A percentile compares a stretch with the other conserved stretches of the same genome.
Evolutionary conservation across 2,888 invertebrate species (phyloP).

Genomic region (Stramonita haemastoma): DNA sequence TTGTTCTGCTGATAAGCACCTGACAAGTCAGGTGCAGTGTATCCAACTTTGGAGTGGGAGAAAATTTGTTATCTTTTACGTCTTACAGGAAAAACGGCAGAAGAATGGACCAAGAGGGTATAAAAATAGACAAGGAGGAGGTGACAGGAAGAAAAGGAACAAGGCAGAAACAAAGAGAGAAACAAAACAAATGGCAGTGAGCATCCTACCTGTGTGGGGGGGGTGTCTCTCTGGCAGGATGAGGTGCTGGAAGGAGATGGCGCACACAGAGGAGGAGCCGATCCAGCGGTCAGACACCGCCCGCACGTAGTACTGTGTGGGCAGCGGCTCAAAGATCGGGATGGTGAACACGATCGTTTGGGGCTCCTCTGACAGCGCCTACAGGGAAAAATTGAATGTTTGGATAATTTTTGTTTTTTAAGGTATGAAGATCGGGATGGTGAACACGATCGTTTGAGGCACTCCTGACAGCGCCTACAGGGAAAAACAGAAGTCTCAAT

Average conservation of each 20-base stretch:
- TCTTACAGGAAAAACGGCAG: no score
- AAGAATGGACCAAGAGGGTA: no score
- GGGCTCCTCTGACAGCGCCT: constrained; percentile 85
- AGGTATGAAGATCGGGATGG: constrained; percentile 88
- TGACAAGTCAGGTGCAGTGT: no score
- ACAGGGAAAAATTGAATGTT: constrained; percentile 51
- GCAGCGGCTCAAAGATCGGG: constrained; percentile 90
- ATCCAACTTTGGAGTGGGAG: no score
- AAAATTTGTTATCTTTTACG: no score
- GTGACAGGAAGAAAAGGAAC: no score
- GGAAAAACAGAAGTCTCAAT: neutral
- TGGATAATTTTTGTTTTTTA: neutral
- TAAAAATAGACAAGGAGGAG: no score
- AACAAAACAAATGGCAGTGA: no score
- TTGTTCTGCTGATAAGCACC: no score
- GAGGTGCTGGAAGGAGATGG: constrained; percentile 87
- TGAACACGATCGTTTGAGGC: constrained; percentile 92
- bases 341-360: constrained; percentile 96
- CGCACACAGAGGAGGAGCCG: constrained; percentile 80
- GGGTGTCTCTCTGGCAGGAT: constrained; percentile 94
- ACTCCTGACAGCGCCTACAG: constrained; percentile 85
- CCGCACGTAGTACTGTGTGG: constrained; percentile 93
- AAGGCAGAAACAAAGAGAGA: no score
- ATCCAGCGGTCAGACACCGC: constrained; percentile 92
- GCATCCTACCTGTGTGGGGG: constrained; percentile 87